A percentile compares a stretch with the other conserved stretches of the same genome.
Evolutionary conservation across 2,113 vertebrate species (phyloP).

Genomic region (Sturnira hondurensis): DNA sequence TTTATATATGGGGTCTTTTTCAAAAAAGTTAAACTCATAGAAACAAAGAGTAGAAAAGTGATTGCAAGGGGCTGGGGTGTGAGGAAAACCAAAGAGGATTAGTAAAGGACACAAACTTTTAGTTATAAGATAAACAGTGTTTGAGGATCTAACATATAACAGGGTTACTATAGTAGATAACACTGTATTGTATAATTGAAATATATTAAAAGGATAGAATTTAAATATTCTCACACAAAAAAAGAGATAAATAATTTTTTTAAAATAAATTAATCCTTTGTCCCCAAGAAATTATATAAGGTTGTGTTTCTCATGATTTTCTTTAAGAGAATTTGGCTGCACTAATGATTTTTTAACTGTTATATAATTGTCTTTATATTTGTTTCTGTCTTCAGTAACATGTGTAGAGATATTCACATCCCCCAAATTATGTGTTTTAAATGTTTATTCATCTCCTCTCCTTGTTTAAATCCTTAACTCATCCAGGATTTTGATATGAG

Average conservation of each 20-base stretch:
- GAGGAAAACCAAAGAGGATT: neutral
- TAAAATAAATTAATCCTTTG: neutral
- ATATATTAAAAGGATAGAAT: neutral
- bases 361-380: neutral
- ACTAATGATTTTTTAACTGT: neutral
- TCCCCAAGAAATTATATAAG: neutral
- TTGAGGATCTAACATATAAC: neutral
- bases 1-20: neutral
- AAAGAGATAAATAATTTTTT: neutral
- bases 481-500: neutral
- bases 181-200: neutral
- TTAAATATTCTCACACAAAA: neutral
- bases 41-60: neutral
- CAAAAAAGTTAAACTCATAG: neutral
- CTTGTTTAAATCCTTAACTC: slow-evolving; percentile 17
- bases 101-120: neutral
- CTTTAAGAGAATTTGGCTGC: neutral
- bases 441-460: neutral
- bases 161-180: neutral
- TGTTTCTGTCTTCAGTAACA: neutral
- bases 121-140: neutral
- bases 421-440: neutral
- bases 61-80: neutral
- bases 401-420: neutral
- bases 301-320: slow-evolving; percentile 1